phyloP scores from a whole-genome alignment of 92 coral and sea anemone species.

The Palythoa grandis region DNA sequence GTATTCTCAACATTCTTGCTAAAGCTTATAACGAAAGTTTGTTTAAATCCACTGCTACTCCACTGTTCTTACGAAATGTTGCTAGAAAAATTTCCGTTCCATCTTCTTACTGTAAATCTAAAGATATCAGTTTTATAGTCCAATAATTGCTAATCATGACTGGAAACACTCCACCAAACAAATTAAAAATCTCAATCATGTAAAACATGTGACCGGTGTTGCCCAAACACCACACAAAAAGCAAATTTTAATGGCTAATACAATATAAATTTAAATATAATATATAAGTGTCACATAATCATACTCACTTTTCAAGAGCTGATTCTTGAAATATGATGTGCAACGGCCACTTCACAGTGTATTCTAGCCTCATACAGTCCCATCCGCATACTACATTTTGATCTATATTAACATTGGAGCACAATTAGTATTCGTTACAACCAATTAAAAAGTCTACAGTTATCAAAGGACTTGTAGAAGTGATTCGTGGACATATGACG shows the following conservation, averaged over 20 bases:
- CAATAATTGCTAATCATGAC: too few species aligned
- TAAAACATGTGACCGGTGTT: not conserved
- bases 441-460: too few species aligned
- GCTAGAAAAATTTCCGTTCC: too few species aligned
- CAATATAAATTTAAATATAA: not conserved
- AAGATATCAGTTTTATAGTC: too few species aligned
- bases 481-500: not conserved
- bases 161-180: too few species aligned
- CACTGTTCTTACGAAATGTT: too few species aligned
- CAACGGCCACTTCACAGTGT: conserved; percentile 95
- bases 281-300: not conserved
- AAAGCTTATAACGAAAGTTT: too few species aligned
- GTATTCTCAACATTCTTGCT: too few species aligned
- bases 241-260: not conserved
- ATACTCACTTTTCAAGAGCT: conserved; percentile 91
- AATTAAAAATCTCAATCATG: too few species aligned
- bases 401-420: not conserved
- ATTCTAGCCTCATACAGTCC: conserved; percentile 83
- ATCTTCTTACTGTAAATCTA: too few species aligned
- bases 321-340: conserved; percentile 87
- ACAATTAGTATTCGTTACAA: not conserved
- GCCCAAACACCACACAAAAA: not conserved
- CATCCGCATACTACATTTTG: conserved; percentile 78
- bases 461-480: not conserved
- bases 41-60: too few species aligned